Conservation (phyloP, 2,113 vertebrate genomes). For the Carollia perspicillata region DNA sequence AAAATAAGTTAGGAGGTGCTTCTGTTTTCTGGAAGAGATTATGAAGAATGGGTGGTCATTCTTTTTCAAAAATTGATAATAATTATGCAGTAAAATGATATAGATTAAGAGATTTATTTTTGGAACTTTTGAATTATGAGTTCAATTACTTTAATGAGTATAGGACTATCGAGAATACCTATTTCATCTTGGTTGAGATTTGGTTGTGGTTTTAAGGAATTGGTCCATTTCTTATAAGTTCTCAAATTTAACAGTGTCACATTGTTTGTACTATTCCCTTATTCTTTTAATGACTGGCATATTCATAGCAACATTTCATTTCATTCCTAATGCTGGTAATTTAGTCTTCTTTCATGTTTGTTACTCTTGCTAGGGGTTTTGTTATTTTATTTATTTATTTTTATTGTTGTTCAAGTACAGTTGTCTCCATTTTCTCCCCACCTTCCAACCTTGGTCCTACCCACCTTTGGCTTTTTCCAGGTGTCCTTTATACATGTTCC, state of each 20-base stretch:
- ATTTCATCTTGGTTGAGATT: neutral
- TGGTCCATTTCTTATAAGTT: neutral
- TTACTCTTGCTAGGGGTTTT: neutral
- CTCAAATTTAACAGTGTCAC: neutral
- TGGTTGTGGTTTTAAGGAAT: neutral
- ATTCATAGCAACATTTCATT: neutral
- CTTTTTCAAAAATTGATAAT: neutral
- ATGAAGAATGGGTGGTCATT: neutral
- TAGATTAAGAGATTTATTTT: neutral
- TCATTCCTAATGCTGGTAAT: neutral
- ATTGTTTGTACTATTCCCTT: neutral
- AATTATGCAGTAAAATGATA: neutral
- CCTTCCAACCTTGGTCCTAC: no score
- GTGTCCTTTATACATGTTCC: no score
- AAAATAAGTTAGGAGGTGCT: no score
- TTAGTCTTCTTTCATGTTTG: neutral
- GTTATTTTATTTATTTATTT: neutral
- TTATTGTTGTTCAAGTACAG: no score
- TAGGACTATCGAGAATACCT: neutral
- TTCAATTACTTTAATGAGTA: neutral
- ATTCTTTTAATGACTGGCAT: neutral
- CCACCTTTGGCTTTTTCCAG: no score
- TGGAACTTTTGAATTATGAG: neutral
- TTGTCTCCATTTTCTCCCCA: no score
- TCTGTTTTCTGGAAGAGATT: no score